Evolutionary conservation across 2,797 vertebrate genomes (phyloP), one percentile per base, ranked within the genome.

Genomic region (Nannoperca obscura): DNA sequence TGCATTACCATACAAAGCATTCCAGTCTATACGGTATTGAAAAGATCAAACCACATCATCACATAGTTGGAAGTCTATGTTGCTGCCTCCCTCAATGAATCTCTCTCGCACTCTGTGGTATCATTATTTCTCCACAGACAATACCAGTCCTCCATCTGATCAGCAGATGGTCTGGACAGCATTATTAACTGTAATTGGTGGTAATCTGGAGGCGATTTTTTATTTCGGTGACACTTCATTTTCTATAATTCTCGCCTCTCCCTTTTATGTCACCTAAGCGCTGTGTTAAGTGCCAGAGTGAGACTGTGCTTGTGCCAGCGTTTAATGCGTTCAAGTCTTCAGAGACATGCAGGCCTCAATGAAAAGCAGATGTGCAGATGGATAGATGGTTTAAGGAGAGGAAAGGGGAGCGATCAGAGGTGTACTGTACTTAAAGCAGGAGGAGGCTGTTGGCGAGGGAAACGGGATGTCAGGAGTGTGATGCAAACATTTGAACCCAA

Each of bases 361-460:
- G 94, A 95, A 96, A 97, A 98, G 95, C 97, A 99, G 96, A 98
- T 98, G 97, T 97, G 95, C 88, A 82, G 94, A 93, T 88, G 89
- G 90, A 93, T 85, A 50, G 89, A 90, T 81, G 89, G 89, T 91
- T 89, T 81, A 76, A 40, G 78, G 77, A 74, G 81, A 75, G 89
- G 85, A 80, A 83, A 86, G 86, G 86, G 74, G 81, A 81, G 82
- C 64, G 52, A 89, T 89, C 84, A 69, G 89, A 92, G 87, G 88
- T 92, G 88, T 81, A 76, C 91, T 86, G 71, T 86, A 81, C 81
- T 87, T 85, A 78, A 78, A 88, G 83, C 40, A 20, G 57, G 80
- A 74, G 63, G 47, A 71, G 67, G 80, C 27, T 36, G 63, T 34
- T 34, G 59, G 20, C 14, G 42, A 30, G 70, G 58, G 75, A 92